These are phyloP conservation scores for Eospalax fontanierii DNA, from an alignment of 2,797 vertebrate genomes.

Conservation along the genomic window DNA sequence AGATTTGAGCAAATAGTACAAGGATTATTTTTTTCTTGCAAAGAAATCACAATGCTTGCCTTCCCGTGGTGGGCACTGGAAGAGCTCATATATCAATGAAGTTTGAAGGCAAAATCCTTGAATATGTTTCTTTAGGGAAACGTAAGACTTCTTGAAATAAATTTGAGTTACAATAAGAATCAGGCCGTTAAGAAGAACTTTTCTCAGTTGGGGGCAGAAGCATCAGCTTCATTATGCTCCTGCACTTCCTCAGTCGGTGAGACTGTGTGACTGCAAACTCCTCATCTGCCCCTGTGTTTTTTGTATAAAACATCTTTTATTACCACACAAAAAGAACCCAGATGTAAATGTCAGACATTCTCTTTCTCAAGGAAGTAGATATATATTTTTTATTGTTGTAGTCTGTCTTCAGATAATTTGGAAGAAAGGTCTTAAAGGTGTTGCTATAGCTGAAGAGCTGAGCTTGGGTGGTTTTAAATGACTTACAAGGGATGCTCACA, in stretches of 20 bases:
- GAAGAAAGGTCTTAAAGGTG: conserved; percentile 61
- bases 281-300: conserved; percentile 49
- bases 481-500: background rate
- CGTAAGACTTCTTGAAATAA: conserved; percentile 64
- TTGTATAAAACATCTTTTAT: conserved; percentile 44
- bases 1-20: conserved; percentile 77
- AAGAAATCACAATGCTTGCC: background rate
- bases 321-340: conserved; percentile 34
- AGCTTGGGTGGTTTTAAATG: background rate
- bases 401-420: conserved; percentile 56
- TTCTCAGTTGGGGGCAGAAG: conserved; percentile 75
- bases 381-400: conserved; percentile 48
- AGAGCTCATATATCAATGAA: conserved; percentile 58
- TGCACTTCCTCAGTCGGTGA: conserved; percentile 21
- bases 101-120: conserved; percentile 60
- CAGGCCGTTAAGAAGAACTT: conserved; percentile 76
- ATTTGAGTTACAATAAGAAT: conserved; percentile 80
- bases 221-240: conserved; percentile 71
- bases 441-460: conserved; percentile 28
- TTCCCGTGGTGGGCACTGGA: conserved; percentile 59
- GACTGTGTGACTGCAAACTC: background rate
- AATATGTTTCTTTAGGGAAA: conserved; percentile 65
- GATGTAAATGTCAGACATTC: conserved; percentile 57
- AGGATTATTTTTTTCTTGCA: conserved; percentile 55
- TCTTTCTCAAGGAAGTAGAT: conserved; percentile 65